Percentiles rank a stretch among this genome's conserved stretches.
These are phyloP conservation scores for Bedellia somnulentella DNA, from an alignment of 2,888 invertebrate species.

Conservation along the genomic window DNA sequence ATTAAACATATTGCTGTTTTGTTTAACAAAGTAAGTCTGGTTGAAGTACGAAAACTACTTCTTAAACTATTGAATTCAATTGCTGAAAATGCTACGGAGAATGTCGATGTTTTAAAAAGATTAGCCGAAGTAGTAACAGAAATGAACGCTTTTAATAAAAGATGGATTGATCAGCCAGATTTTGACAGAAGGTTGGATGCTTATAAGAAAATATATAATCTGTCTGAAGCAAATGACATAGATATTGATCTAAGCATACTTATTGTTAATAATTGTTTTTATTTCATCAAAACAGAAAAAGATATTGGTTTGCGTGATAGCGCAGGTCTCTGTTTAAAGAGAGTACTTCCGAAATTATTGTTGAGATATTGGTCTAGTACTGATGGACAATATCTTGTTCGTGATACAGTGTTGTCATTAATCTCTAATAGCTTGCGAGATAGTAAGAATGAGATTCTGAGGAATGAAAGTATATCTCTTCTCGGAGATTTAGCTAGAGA, in stretches of 20 bases:
- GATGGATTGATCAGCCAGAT: slow-evolving; percentile 94
- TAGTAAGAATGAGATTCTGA: slow-evolving; percentile 68
- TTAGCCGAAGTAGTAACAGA: slow-evolving; percentile 61
- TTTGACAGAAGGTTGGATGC: slow-evolving; percentile 79
- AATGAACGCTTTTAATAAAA: slow-evolving; percentile 85
- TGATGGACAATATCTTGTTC: slow-evolving; percentile 69
- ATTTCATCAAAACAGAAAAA: slow-evolving; percentile 73
- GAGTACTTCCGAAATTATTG: slow-evolving; percentile 66
- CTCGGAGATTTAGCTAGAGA: slow-evolving; percentile 76
- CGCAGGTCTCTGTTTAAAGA: slow-evolving; percentile 73
- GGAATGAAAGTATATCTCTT: slow-evolving; percentile 78
- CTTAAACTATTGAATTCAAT: slow-evolving; percentile 65
- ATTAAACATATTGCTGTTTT: slow-evolving; percentile 71
- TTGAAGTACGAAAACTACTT: slow-evolving; percentile 70
- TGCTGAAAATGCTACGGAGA: slow-evolving; percentile 35
- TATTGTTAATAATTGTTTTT: slow-evolving; percentile 81
- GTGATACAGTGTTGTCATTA: slow-evolving; percentile 72
- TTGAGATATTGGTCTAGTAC: slow-evolving; percentile 51
- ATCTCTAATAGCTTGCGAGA: slow-evolving; percentile 74
- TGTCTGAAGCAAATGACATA: slow-evolving; percentile 50
- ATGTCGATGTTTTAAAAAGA: slow-evolving; percentile 44
- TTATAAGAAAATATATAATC: slow-evolving; percentile 67
- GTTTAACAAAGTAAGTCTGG: slow-evolving; percentile 67
- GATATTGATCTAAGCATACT: slow-evolving; percentile 69
- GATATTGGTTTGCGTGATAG: slow-evolving; percentile 83